Base-by-base conservation (phyloP, 2,797 vertebrate species). In the Ibycter americanus region DNA sequence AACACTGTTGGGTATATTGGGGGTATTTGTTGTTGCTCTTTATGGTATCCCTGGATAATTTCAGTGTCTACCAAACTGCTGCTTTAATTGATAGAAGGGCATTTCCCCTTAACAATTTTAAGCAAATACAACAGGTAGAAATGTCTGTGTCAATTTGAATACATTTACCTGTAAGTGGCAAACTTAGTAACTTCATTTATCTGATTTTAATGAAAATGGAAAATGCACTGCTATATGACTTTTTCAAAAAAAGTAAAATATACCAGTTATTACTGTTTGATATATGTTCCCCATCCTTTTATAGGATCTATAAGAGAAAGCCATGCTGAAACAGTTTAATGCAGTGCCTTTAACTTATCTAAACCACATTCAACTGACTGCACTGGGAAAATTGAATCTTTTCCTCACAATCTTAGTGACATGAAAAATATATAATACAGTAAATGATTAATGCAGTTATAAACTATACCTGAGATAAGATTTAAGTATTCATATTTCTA, bases 371-470 rank as follows among this genome's bases (percentile, higher is more conserved):
- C 94, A 90, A 96, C 97, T 97, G 98, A 98, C 98, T 98, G 97
- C 83, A 89, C 97, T 87, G 97, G 97, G 98, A 97, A 98, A 99
- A 99, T 98, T 98, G 98, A 98, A 98, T 99, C 98, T 98, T 95
- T 97, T 98, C 97, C 97, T 97, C 98, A 97, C 98, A 98, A 98
- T 99, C 98, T 98, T 97, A 97, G 97, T 98, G 99, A 99, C 98
- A 98, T 99, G 99, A 99, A 99, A 99, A 99, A 99, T 99, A 99
- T 98, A 98, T 98, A 99, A 99, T 98, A 98, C 97, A 97, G 98
- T 98, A 98, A 98, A 99, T 99, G 99, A 99, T 99, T 99, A 99
- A 99, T 99, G 99, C 98, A 98, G 99, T 99, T 99, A 99, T 99
- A 99, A 99, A 99, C 98, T 98, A 98, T 98, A 98, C 98, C 98